These are phyloP conservation scores for Chaunax sp. DNA, from an alignment of 2,797 vertebrate genomes.

Conservation along the genomic window DNA sequence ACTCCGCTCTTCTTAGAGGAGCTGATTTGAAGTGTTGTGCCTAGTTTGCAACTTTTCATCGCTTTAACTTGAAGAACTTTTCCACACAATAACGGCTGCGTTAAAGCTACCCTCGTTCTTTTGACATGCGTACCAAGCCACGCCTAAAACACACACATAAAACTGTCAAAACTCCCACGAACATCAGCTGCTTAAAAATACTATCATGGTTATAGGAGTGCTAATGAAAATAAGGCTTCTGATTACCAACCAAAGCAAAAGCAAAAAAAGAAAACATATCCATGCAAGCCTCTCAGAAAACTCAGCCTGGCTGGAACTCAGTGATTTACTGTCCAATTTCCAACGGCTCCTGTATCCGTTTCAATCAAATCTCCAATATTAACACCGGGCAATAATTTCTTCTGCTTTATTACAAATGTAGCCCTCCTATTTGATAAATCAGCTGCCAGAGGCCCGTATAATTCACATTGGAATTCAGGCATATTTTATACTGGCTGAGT, in stretches of 20 bases:
- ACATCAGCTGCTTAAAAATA: conserved; percentile 34
- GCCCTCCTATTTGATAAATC: conserved; percentile 71
- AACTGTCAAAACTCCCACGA: conserved; percentile 23
- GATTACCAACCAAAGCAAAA: conserved; percentile 73
- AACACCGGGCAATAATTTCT: conserved; percentile 76
- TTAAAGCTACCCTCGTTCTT: not conserved
- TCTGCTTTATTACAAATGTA: conserved; percentile 78
- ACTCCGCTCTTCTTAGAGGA: too few relatives aligned
- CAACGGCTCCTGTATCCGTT: conserved; percentile 73
- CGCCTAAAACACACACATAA: conserved; percentile 11
- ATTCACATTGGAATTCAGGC: conserved; percentile 74
- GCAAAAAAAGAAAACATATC: conserved; percentile 69
- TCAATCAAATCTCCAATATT: conserved; percentile 82
- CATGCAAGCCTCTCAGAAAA: conserved; percentile 57
- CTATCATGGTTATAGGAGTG: conserved; percentile 48
- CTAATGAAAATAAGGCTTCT: conserved; percentile 76
- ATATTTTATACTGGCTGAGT: conserved; percentile 73
- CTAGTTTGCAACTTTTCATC: not conserved
- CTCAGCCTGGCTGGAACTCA: conserved; percentile 60
- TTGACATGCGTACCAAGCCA: conserved; percentile 5
- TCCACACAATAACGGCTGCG: not conserved
- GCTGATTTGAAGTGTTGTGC: not conserved
- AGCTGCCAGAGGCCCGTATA: conserved; percentile 63
- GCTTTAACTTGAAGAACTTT: too few relatives aligned
- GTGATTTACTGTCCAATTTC: conserved; percentile 80